phyloP scores from a whole-genome alignment of 1,140 invertebrate genomes.

The Plectrocnemia conspersa region DNA sequence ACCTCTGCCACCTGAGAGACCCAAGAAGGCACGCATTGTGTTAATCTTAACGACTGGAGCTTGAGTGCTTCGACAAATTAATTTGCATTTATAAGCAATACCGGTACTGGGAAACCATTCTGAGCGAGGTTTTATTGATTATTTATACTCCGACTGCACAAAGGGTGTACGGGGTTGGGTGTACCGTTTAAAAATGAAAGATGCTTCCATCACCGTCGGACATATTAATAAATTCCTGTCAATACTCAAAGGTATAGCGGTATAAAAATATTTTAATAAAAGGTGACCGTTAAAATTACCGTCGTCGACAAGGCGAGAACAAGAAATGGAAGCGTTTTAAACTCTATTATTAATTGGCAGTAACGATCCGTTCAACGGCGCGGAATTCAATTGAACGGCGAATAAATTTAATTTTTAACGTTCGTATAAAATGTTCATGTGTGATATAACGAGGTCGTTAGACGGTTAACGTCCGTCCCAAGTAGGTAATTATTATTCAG shows the following conservation, averaged over 20 bases:
- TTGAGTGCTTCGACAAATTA: conserved; percentile 32
- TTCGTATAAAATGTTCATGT: no score
- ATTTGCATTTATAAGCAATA: conserved; percentile 27
- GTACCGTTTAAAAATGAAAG: neutral
- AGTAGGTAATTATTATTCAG: conserved; percentile 21
- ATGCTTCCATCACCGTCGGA: no score
- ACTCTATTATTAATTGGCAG: no score
- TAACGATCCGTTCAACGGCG: no score
- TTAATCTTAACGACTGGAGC: conserved; percentile 25
- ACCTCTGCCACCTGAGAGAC: conserved; percentile 11
- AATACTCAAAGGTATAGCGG: no score
- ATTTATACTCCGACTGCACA: conserved; percentile 10
- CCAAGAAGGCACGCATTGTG: conserved; percentile 14
- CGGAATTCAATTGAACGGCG: no score
- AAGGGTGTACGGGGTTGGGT: neutral
- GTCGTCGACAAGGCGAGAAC: no score
- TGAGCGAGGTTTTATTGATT: conserved; percentile 21
- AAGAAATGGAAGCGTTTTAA: no score
- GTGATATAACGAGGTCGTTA: conserved; percentile 2
- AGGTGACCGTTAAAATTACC: no score
- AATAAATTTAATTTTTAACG: no score
- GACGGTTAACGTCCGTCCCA: conserved; percentile 10
- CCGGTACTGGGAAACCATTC: conserved; percentile 5
- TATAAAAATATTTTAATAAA: no score
- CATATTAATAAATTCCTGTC: no score